These are phyloP conservation scores for Phenganax stokvisi DNA, from an alignment of 92 coral and sea anemone genomes.

Conservation along the genomic window DNA sequence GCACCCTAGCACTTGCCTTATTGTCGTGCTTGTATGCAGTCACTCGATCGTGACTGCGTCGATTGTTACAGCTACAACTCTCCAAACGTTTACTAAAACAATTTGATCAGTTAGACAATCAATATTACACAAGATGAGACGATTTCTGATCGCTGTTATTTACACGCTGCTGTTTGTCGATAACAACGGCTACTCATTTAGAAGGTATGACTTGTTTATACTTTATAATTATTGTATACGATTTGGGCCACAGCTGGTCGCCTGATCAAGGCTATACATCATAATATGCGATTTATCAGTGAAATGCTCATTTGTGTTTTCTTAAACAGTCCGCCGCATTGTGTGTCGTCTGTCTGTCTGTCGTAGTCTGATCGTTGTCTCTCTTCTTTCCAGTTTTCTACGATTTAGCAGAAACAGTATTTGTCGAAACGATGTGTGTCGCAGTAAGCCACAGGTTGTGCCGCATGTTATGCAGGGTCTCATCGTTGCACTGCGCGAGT, in stretches of 20 bases:
- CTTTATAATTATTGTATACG: neutral
- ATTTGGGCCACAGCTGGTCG: neutral
- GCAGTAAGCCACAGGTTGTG: conserved; percentile 67
- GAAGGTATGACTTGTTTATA: conserved; percentile 12
- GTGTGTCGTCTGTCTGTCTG: conserved; percentile 24
- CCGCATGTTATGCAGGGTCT: conserved; percentile 77
- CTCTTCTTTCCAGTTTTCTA: conserved; percentile 1
- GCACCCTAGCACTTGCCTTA: conserved; percentile 25
- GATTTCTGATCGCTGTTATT: conserved; percentile 8
- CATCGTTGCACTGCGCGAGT: conserved; percentile 68
- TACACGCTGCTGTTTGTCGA: conserved; percentile 24
- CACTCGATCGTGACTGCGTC: conserved; percentile 35
- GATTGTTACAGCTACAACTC: neutral
- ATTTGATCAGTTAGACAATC: no score
- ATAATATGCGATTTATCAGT: conserved; percentile 5
- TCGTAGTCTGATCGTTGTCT: neutral
- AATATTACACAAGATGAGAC: conserved; percentile 11
- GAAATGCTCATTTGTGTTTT: conserved; percentile 10
- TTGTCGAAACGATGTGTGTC: conserved; percentile 33
- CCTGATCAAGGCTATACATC: neutral
- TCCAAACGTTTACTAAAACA: neutral
- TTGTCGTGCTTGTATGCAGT: conserved; percentile 30
- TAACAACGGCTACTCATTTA: conserved; percentile 14
- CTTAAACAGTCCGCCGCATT: conserved; percentile 13
- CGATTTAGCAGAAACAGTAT: conserved; percentile 33